Percentiles rank a stretch among this genome's conserved stretches.
Conservation (phyloP, 30 jellyfish, hydroid and myxozoan species). For the Morbakka virulenta region DNA sequence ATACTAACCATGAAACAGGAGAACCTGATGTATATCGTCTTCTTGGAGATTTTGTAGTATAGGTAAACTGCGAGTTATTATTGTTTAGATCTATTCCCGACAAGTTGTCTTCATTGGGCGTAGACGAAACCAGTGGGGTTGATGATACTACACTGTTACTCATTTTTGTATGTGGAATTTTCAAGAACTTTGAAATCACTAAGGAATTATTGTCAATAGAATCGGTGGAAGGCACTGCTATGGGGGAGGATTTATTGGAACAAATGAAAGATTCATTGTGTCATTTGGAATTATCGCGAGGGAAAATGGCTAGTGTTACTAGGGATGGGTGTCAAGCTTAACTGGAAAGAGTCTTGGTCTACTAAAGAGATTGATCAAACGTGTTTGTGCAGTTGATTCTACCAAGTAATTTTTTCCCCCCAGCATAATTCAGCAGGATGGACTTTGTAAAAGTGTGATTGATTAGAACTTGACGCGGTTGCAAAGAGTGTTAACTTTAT, state of each 20-base stretch:
- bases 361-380: constrained; percentile 4
- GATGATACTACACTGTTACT: not conserved
- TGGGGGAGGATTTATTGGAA: not conserved
- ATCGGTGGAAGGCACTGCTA: constrained; percentile 12
- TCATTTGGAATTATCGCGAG: not conserved
- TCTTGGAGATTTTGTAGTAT: no score
- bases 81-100: no score
- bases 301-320: not conserved
- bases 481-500: no score
- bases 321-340: constrained; percentile 1
- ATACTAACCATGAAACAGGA: no score
- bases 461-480: no score
- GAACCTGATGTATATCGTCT: no score
- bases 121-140: constrained; percentile 6
- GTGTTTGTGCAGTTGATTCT: no score
- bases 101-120: constrained; percentile 4
- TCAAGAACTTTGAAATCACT: not conserved
- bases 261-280: not conserved
- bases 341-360: not conserved
- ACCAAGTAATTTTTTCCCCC: no score
- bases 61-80: no score
- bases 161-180: not conserved
- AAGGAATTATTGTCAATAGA: constrained; percentile 3
- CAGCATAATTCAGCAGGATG: no score
- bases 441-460: no score